Evolutionary conservation across 2,113 vertebrate genomes (phyloP), one percentile per base, ranked within the genome.

Genomic region (Salvator merianae): DNA sequence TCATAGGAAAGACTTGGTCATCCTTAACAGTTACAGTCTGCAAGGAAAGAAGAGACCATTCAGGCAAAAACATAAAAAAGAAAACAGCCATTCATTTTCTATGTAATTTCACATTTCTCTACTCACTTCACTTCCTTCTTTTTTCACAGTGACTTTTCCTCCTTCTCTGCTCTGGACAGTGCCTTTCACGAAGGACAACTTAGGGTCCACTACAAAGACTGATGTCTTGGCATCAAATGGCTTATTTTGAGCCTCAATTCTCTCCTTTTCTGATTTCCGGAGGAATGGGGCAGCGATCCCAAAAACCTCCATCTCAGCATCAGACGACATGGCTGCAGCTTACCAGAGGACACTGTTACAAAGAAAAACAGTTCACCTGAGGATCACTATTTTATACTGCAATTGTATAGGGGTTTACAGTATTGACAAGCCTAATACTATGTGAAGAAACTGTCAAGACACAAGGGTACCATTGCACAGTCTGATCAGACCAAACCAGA

Each of bases 211-310:
- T 88, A 95, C 95, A 47, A 95, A 97, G 78, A 94, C 94, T 0
- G 93, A 91, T 71, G 95, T 8, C 81, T 96, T 97, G 87, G 95
- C 96, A 87, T 97, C 97, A 0, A 97, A 97, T 28, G 96, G 96
- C 65, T 93, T 95, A 80, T 96, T 95, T 91, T 98, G 97, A 50
- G 95, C 97, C 1, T 96, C 98, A n/a, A 98, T 96, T 66, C 98
- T 95, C 83, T 98, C 98, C 81, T 90, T 97, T 20, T 98, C 98
- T 43, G 97, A 95, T 47, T 98, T 98, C 7, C 97, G 95, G 86
- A 98, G 97, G 53, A 79, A 98, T 4, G 95, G 1, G 90, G 97
- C 96, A 0, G 97, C 97, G 72, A 79, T 22, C 85, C 97, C 97
- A 79, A 97, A 99, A 10, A 95, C 77, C 0, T 97, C 97, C 97